phyloP scores from a whole-genome alignment of 2,888 invertebrate species.

The Drosophila flavopinicola region DNA sequence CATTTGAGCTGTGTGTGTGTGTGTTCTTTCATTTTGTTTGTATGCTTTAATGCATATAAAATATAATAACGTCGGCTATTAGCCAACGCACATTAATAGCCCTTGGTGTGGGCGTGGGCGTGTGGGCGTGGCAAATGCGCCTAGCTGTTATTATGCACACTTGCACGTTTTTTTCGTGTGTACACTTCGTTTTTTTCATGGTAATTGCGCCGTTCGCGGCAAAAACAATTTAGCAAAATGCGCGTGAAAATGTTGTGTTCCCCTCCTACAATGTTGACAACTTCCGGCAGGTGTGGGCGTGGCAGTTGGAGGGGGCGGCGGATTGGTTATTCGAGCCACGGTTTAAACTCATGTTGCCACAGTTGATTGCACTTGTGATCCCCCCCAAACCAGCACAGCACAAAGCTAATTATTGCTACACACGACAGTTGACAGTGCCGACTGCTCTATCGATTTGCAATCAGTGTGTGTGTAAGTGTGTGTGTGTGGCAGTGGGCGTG shows the following conservation, averaged over 20 bases:
- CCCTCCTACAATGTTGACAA: conserved; percentile 19
- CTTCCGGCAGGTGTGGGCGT: background rate
- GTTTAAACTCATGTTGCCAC: conserved; percentile 29
- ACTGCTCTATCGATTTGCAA: conserved; percentile 40
- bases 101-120: conserved; percentile 14
- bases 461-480: conserved; percentile 9
- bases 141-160: conserved; percentile 40
- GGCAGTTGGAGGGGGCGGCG: background rate
- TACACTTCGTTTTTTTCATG: conserved; percentile 4
- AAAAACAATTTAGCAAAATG: conserved; percentile 57
- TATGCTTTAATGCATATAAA: conserved; percentile 55
- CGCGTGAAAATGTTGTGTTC: conserved; percentile 28
- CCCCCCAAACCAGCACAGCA: background rate
- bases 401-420: conserved; percentile 45
- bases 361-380: conserved; percentile 25
- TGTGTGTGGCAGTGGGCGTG: conserved; percentile 34
- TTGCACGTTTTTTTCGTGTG: conserved; percentile 14
- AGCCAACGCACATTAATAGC: conserved; percentile 45
- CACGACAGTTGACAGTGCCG: conserved; percentile 28
- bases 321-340: conserved; percentile 19
- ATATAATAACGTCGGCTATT: conserved; percentile 58
- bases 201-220: conserved; percentile 36
- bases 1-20: conserved; percentile 1
- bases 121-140: conserved; percentile 39
- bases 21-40: conserved; percentile 14